Evolutionary conservation across 2,113 vertebrate species (phyloP).

Genomic region (Hassar affinis): DNA sequence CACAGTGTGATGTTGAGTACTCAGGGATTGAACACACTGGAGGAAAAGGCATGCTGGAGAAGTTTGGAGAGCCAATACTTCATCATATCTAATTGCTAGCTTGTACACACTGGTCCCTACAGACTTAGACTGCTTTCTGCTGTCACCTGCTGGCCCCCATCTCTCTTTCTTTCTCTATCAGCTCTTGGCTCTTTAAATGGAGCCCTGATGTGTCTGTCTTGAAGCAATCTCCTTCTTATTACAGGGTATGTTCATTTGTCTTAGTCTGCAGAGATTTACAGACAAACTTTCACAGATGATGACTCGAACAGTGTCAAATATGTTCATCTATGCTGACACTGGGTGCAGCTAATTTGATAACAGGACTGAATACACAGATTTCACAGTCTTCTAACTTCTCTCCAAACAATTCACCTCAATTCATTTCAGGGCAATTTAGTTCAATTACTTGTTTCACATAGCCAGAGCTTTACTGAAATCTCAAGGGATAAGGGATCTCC

Average conservation of each 20-base stretch:
- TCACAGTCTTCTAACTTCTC: background rate
- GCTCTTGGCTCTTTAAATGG: constrained; percentile 9
- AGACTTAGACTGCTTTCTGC: constrained; percentile 54
- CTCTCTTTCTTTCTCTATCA: constrained; percentile 37
- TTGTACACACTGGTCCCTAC: constrained; percentile 66
- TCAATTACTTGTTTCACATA: background rate
- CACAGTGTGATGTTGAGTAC: constrained; percentile 64
- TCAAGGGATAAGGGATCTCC: background rate
- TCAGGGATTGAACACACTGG: constrained; percentile 60
- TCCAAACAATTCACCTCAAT: background rate
- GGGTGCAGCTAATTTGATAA: constrained; percentile 13
- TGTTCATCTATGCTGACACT: background rate
- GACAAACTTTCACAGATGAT: constrained; percentile 29
- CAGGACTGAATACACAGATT: background rate
- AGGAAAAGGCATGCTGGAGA: constrained; percentile 65
- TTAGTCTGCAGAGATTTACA: constrained; percentile 37
- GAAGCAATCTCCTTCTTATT: constrained; percentile 43
- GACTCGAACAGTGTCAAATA: constrained; percentile 27
- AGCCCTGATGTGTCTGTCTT: constrained; percentile 29
- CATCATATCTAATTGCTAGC: constrained; percentile 75
- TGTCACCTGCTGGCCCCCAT: constrained; percentile 48
- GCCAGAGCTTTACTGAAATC: background rate
- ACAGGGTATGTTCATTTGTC: constrained; percentile 25
- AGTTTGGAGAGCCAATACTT: constrained; percentile 64
- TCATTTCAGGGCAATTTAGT: constrained; percentile 20